phyloP scores from a whole-genome alignment of 2,888 invertebrate genomes.

The Caenorhabditis panamensis region DNA sequence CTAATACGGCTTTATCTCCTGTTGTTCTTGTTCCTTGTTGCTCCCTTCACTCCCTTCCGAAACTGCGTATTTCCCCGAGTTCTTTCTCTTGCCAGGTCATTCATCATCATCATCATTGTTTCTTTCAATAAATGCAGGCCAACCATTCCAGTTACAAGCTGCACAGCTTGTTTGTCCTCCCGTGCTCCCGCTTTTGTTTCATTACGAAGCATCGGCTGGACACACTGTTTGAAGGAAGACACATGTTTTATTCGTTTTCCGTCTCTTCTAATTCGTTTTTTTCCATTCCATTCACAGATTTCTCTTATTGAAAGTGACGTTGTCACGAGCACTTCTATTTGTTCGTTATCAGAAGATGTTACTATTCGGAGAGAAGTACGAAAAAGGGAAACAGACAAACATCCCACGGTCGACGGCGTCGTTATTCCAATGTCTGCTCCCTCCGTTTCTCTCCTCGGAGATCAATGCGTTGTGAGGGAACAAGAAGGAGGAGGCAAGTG shows the following conservation, averaged over 20 bases:
- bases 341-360: slow-evolving; percentile 27
- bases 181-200: slow-evolving; percentile 41
- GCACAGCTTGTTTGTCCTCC: slow-evolving; percentile 9
- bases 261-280: neutral
- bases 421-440: slow-evolving; percentile 51
- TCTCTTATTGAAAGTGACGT: slow-evolving; percentile 38
- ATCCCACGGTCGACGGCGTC: slow-evolving; percentile 30
- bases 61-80: slow-evolving; percentile 17
- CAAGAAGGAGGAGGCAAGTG: slow-evolving; percentile 8
- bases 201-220: slow-evolving; percentile 36
- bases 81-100: slow-evolving; percentile 38
- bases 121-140: slow-evolving; percentile 26
- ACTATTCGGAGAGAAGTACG: slow-evolving; percentile 34
- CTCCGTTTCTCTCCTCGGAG: slow-evolving; percentile 14
- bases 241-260: slow-evolving; percentile 32
- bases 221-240: slow-evolving; percentile 23
- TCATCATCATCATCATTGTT: neutral
- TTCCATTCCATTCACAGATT: neutral
- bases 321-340: slow-evolving; percentile 1
- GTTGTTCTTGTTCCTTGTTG: slow-evolving; percentile 6
- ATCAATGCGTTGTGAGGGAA: slow-evolving; percentile 37
- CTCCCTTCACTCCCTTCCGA: neutral
- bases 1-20: neutral
- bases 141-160: neutral
- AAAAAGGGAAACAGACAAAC: slow-evolving; percentile 27